phyloP scores from a whole-genome alignment of 2,797 vertebrate genomes.

The Linurgus olivaceus region DNA sequence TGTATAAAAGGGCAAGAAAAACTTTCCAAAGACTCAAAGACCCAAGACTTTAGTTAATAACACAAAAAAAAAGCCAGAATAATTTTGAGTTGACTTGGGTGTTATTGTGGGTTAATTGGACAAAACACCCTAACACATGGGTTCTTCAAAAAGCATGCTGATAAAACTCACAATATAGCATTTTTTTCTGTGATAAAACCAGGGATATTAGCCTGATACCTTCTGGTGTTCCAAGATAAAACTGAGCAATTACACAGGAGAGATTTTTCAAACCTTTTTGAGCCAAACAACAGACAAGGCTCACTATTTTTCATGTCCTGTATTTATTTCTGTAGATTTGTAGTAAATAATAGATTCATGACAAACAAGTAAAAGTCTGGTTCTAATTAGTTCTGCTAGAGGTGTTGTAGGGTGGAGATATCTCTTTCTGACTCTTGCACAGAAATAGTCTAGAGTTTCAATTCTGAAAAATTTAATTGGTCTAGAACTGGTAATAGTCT shows the following conservation, averaged over 20 bases:
- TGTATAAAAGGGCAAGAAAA: neutral
- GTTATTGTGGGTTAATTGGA: neutral
- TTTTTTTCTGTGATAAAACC: slow-evolving; percentile 8
- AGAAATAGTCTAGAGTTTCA: neutral
- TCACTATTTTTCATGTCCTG: neutral
- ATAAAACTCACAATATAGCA: neutral
- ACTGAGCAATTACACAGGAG: slow-evolving; percentile 2
- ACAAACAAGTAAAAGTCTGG: neutral
- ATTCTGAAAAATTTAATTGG: neutral
- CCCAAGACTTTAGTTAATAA: neutral
- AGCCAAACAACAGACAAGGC: neutral
- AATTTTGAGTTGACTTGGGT: neutral
- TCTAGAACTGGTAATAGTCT: neutral
- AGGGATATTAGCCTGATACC: slow-evolving; percentile 5
- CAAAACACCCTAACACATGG: neutral
- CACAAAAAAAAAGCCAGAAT: neutral
- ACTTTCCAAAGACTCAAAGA: neutral
- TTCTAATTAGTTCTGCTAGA: slow-evolving; percentile 47
- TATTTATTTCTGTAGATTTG: neutral
- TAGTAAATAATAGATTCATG: neutral
- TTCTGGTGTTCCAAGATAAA: slow-evolving; percentile 44
- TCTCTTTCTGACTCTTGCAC: neutral
- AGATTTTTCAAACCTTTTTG: slow-evolving; percentile 18
- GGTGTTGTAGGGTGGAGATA: neutral
- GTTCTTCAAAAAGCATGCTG: neutral